These are phyloP conservation scores for Colinus virginianus DNA, from an alignment of 2,113 vertebrate genomes.

Conservation along the genomic window DNA sequence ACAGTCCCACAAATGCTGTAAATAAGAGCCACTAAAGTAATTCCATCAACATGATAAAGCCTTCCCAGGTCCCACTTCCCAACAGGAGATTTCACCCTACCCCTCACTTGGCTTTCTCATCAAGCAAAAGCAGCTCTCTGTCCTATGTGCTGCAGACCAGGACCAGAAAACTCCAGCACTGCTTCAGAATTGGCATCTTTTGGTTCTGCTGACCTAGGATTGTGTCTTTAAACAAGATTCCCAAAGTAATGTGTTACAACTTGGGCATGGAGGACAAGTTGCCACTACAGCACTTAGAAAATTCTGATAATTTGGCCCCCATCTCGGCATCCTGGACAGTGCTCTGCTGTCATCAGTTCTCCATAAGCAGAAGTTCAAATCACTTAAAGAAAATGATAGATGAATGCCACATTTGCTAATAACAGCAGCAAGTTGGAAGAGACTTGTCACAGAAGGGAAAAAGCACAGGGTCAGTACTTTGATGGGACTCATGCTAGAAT, in stretches of 20 bases:
- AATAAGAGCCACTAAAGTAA: not conserved
- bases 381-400: not conserved
- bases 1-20: not conserved
- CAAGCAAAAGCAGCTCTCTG: not conserved
- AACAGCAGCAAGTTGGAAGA: not conserved
- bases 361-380: not conserved
- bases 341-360: not conserved
- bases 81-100: not conserved
- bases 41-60: fast-evolving
- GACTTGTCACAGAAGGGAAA: not conserved
- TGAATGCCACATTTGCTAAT: not conserved
- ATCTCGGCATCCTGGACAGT: not conserved
- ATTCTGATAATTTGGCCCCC: not conserved
- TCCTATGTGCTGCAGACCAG: not conserved
- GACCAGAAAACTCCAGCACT: fast-evolving
- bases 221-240: not conserved
- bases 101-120: not conserved
- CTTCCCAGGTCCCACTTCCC: no score
- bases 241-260: not conserved
- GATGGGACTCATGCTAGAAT: not conserved
- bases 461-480: not conserved
- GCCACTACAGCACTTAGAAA: not conserved
- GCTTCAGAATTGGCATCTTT: not conserved
- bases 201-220: not conserved
- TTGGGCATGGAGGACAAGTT: not conserved